Percentiles rank a stretch among this genome's conserved stretches.
These are phyloP conservation scores for Hyalella azteca DNA, from an alignment of 2,888 invertebrate species.

Conservation along the genomic window DNA sequence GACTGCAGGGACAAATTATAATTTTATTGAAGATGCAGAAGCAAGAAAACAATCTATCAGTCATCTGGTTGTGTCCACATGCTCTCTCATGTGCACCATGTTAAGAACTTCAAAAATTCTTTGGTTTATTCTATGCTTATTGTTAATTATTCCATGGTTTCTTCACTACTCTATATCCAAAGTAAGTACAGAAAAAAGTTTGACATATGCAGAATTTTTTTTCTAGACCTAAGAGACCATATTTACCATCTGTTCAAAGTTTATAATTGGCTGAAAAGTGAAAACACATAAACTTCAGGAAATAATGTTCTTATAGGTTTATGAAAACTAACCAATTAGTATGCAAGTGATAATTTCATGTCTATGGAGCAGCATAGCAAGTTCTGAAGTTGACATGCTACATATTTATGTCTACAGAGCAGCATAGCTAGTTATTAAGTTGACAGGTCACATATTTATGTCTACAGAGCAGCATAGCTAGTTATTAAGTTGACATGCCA, in stretches of 20 bases:
- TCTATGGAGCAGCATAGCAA: too few species aligned
- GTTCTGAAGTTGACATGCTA: background rate
- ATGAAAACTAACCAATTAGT: too few species aligned
- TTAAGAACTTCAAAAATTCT: conserved; percentile 1
- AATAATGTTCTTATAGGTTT: too few species aligned
- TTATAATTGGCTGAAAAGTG: too few species aligned
- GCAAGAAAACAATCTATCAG: background rate
- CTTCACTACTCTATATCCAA: conserved; percentile 27
- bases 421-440: background rate
- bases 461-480: too few species aligned
- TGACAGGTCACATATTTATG: background rate
- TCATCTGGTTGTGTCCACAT: background rate
- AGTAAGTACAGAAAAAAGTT: background rate
- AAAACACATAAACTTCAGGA: too few species aligned
- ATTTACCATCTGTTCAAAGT: too few species aligned
- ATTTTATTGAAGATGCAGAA: background rate
- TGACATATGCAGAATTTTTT: too few species aligned
- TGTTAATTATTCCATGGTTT: conserved; percentile 22
- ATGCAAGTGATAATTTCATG: too few species aligned
- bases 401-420: background rate
- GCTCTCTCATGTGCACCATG: background rate
- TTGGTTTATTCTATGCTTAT: conserved; percentile 9
- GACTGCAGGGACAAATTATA: background rate
- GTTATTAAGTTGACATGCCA: too few species aligned
- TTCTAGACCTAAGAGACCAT: too few species aligned